phyloP scores from a whole-genome alignment of 1,140 invertebrate genomes.

The Solenopsis invicta region DNA sequence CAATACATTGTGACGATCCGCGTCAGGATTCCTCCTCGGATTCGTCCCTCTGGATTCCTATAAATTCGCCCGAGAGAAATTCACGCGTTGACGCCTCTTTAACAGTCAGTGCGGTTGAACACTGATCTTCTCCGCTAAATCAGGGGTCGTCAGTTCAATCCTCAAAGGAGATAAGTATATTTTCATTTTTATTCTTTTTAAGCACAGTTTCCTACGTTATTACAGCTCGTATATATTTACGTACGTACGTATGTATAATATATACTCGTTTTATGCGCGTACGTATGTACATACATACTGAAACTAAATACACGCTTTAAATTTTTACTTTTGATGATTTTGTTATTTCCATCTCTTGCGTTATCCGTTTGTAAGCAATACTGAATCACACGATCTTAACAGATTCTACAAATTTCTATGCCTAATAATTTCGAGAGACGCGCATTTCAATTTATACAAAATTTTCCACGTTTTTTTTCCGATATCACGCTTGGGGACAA shows the following conservation, averaged over 20 bases:
- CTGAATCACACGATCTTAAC: background rate
- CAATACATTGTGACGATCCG: background rate
- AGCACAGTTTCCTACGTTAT: background rate
- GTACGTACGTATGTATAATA: too few relatives aligned
- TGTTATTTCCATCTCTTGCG: background rate
- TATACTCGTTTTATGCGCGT: too few relatives aligned
- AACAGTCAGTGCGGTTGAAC: slow-evolving; percentile 91
- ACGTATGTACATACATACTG: too few relatives aligned
- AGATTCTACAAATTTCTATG: slow-evolving; percentile 3
- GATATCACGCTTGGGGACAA: background rate
- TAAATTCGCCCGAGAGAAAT: background rate
- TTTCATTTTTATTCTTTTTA: slow-evolving; percentile 30
- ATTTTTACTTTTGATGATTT: background rate
- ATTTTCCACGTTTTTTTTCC: background rate
- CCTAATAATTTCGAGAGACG: background rate
- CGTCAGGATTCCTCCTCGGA: background rate
- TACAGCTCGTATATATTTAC: background rate
- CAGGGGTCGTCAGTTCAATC: slow-evolving; percentile 93
- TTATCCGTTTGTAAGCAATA: background rate
- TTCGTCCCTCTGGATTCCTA: background rate
- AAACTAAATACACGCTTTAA: too few relatives aligned
- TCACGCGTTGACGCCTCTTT: slow-evolving; percentile 87
- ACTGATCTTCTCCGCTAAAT: slow-evolving; percentile 91
- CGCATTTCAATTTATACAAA: background rate
- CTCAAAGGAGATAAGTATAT: slow-evolving; percentile 88